phyloP scores from a whole-genome alignment of 2,888 invertebrate species.

The Lycia hirtaria region DNA sequence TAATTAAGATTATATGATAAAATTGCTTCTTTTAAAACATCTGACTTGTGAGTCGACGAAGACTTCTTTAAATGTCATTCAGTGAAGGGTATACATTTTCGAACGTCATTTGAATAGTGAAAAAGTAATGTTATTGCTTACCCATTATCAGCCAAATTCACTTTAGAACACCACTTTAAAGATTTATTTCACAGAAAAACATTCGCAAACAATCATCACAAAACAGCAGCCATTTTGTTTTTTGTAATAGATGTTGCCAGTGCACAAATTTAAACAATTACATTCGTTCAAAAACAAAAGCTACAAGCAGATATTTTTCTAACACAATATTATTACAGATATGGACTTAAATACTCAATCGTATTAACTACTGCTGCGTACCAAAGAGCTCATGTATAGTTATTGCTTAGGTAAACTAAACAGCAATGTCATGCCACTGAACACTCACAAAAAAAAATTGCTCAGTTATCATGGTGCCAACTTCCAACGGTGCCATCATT shows the following conservation, averaged over 20 bases:
- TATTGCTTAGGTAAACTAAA: too few species aligned
- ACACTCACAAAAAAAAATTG: too few species aligned
- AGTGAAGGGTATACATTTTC: neutral
- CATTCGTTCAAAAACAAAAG: slow-evolving; percentile 17
- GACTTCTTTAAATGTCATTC: slow-evolving; percentile 1
- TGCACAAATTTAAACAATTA: neutral
- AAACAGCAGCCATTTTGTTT: slow-evolving; percentile 73
- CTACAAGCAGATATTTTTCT: neutral
- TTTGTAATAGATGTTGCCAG: slow-evolving; percentile 42
- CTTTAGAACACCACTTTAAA: slow-evolving; percentile 48
- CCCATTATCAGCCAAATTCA: slow-evolving; percentile 62
- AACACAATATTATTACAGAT: too few species aligned
- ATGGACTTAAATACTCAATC: too few species aligned
- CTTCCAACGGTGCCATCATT: too few species aligned
- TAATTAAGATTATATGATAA: neutral
- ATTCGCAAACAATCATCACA: slow-evolving; percentile 73
- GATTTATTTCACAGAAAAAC: slow-evolving; percentile 67
- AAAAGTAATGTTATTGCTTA: slow-evolving; percentile 52
- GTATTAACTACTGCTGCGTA: too few species aligned
- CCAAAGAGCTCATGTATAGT: too few species aligned
- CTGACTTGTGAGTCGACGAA: slow-evolving; percentile 5
- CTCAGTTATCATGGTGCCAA: too few species aligned
- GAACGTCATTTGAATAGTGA: neutral
- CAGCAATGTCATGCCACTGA: too few species aligned
- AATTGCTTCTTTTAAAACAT: slow-evolving; percentile 17